Conservation (phyloP, 2,888 invertebrate species). For the Lycaena phlaeas region DNA sequence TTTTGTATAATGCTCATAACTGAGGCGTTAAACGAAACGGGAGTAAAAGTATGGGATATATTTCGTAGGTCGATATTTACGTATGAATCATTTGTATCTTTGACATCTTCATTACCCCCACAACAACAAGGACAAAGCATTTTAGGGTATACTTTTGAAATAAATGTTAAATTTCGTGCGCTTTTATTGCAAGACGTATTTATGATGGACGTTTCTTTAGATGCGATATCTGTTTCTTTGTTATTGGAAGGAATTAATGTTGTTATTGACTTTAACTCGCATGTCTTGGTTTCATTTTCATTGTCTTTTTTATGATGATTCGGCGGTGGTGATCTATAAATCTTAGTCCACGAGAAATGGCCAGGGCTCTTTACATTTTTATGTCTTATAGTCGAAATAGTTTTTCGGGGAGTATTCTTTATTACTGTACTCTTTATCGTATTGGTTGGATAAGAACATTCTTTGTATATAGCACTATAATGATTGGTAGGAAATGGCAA, state of each 20-base stretch:
- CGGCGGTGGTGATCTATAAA: conserved; percentile 32
- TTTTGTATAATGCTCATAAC: conserved; percentile 43
- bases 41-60: conserved; percentile 21
- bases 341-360: conserved; percentile 39
- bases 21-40: conserved; percentile 40
- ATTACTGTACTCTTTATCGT: conserved; percentile 12
- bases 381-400: conserved; percentile 9
- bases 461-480: conserved; percentile 37
- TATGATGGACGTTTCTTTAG: too few species aligned
- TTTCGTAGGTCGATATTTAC: conserved; percentile 40
- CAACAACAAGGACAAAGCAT: conserved; percentile 47
- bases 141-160: conserved; percentile 29
- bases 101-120: conserved; percentile 31
- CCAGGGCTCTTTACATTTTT: conserved; percentile 19
- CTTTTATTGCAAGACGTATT: not conserved
- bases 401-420: conserved; percentile 12
- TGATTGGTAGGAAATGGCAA: not conserved
- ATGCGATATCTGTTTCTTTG: not conserved
- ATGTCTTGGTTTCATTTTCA: conserved; percentile 5
- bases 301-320: conserved; percentile 7
- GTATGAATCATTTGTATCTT: conserved; percentile 34
- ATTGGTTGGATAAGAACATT: conserved; percentile 34
- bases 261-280: not conserved
- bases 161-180: not conserved
- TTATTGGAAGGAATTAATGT: not conserved